Evolutionary conservation across 2,888 invertebrate species (phyloP).

Genomic region (Drosophila lutescens): DNA sequence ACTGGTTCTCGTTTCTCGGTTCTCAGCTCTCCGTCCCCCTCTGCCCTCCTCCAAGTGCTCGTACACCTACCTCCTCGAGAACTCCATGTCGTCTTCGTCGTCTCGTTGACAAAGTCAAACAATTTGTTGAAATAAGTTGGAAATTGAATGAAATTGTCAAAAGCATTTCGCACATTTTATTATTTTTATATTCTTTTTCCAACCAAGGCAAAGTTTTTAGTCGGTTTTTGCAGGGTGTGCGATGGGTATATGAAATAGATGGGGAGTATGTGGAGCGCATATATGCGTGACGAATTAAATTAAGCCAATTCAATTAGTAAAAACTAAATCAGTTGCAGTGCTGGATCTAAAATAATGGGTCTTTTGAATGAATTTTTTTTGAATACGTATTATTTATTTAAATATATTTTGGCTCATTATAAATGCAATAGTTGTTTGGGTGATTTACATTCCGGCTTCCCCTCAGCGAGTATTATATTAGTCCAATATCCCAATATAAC

Average conservation of each 20-base stretch:
- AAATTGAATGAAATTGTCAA: conserved; percentile 80
- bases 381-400: background rate
- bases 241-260: background rate
- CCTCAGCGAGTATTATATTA: background rate
- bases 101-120: conserved; percentile 77
- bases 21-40: background rate
- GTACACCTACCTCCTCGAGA: conserved; percentile 5
- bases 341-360: background rate
- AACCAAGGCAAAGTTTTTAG: conserved; percentile 29
- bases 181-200: conserved; percentile 25
- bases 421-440: background rate
- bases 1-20: conserved; percentile 29
- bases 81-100: conserved; percentile 42
- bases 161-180: conserved; percentile 78
- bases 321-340: background rate
- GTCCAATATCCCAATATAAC: conserved; percentile 5
- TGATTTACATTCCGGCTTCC: background rate
- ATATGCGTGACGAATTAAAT: background rate
- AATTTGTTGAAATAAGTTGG: conserved; percentile 80
- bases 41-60: background rate
- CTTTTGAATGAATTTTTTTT: background rate
- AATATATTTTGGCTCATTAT: too few relatives aligned
- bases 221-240: conserved; percentile 26
- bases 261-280: too few relatives aligned
- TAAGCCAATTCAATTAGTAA: background rate